phyloP scores from a whole-genome alignment of 2,797 vertebrate species.

The Sebastes iracundus region DNA sequence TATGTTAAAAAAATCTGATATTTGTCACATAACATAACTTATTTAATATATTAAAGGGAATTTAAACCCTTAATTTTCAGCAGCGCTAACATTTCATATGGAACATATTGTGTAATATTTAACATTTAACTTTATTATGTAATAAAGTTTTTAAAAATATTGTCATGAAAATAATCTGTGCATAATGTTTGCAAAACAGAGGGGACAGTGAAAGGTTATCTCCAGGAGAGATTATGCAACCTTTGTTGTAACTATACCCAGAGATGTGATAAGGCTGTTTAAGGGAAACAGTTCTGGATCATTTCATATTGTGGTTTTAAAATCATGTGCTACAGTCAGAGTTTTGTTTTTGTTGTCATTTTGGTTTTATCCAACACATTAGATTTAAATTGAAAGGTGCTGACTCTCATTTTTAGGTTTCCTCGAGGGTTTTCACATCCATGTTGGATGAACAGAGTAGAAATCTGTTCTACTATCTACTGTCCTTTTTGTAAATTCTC shows the following conservation, averaged over 20 bases:
- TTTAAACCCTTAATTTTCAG: not conserved
- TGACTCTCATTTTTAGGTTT: not conserved
- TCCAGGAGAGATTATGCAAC: not conserved
- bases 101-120: too few relatives aligned
- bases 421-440: not conserved
- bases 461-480: not conserved
- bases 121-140: too few relatives aligned
- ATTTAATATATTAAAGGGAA: not conserved
- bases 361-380: not conserved
- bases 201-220: not conserved
- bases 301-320: not conserved
- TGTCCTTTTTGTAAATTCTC: too few relatives aligned
- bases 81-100: not conserved
- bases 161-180: constrained; percentile 14
- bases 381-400: not conserved
- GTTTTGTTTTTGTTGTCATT: not conserved
- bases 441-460: not conserved
- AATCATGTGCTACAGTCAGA: not conserved
- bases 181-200: constrained; percentile 38
- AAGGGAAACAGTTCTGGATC: not conserved
- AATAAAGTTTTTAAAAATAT: not conserved
- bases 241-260: not conserved
- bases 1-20: not conserved
- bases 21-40: not conserved
- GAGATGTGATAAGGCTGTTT: not conserved